Evolutionary conservation across 2,797 vertebrate species (phyloP), one percentile per base, ranked within the genome.

Genomic region (Notolepis coatsorum): DNA sequence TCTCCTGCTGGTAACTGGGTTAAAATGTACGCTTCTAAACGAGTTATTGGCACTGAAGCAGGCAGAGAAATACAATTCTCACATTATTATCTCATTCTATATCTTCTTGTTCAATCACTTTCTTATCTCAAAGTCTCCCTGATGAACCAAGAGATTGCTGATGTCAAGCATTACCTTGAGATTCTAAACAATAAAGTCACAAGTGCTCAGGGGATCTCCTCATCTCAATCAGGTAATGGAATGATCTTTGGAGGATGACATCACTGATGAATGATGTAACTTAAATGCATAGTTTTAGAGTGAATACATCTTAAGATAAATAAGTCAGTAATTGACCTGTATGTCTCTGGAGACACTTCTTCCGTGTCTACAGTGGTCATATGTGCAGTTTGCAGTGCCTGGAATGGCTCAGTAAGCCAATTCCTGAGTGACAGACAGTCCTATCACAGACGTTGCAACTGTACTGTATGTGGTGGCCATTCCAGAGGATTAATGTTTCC

Each of bases 1-100:
- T 15, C 81, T 91, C 28, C 74, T 91, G 37, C 52, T 90, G 54
- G 60, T 88, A 49, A 85, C 82, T 1, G 89, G 90, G 61, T 68
- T 92, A 2, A 90, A 84, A 88, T 86, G 90, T 92, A 88, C 1
- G 73, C 13, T n/a, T 71, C 25, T 31, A 21, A 57, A 54, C 1
- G 5, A 28, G n/a, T 0, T n/a, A 7, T 9, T 47, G 5, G 21
- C 48, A 53, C 24, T 23, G 2, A 43, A 30, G 12, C 9, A 5
- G 15, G 0, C 7, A 21, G 2, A 49, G 53, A 31, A 27, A 53
- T 48, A n/a, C 7, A 18, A n/a, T 28, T 28, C 15, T 18, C n/a
- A 41, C 38, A 1, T 5, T 1, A 7, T 3, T 21, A 1, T 12
- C 2, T 38, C 13, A 31, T 24, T 7, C n/a, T 65, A 0, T 65